Evolutionary conservation across 2,888 invertebrate species (phyloP).

Genomic region (Beris chalybata): DNA sequence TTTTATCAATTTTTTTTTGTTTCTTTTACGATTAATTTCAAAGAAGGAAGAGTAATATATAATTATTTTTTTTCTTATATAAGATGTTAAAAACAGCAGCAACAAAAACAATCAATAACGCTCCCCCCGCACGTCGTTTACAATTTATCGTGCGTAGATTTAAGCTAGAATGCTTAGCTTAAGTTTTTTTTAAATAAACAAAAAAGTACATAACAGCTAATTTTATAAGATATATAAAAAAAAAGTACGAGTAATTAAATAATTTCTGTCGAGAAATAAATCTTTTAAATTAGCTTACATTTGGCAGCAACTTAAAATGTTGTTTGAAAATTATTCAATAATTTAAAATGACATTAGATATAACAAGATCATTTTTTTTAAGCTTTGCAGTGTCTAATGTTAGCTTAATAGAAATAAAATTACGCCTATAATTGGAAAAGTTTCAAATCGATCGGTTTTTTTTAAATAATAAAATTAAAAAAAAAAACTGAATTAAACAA

Average conservation of each 20-base stretch:
- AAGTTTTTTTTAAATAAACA: slow-evolving; percentile 3
- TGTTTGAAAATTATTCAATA: background rate
- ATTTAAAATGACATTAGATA: background rate
- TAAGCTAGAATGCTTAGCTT: slow-evolving; percentile 2
- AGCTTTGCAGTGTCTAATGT: background rate
- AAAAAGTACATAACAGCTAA: slow-evolving; percentile 27
- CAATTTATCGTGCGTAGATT: background rate
- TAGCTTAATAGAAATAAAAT: slow-evolving; percentile 1
- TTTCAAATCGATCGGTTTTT: slow-evolving; percentile 11
- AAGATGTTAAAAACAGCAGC: slow-evolving; percentile 25
- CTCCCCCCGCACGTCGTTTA: background rate
- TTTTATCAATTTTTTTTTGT: slow-evolving; percentile 6
- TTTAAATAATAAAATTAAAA: slow-evolving; percentile 15
- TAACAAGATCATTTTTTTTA: background rate
- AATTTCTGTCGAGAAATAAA: background rate
- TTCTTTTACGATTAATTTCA: slow-evolving; percentile 9
- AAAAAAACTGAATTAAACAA: slow-evolving; percentile 5
- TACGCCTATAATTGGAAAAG: background rate
- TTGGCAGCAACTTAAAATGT: too few relatives aligned
- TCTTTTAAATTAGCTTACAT: too few relatives aligned
- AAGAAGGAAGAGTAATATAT: slow-evolving; percentile 28
- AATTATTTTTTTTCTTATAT: slow-evolving; percentile 21
- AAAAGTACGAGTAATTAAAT: background rate
- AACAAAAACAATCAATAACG: slow-evolving; percentile 17
- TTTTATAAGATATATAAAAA: slow-evolving; percentile 19